These are phyloP conservation scores for Perognathus longimembris DNA, from an alignment of 2,113 vertebrate species.

Conservation along the genomic window DNA sequence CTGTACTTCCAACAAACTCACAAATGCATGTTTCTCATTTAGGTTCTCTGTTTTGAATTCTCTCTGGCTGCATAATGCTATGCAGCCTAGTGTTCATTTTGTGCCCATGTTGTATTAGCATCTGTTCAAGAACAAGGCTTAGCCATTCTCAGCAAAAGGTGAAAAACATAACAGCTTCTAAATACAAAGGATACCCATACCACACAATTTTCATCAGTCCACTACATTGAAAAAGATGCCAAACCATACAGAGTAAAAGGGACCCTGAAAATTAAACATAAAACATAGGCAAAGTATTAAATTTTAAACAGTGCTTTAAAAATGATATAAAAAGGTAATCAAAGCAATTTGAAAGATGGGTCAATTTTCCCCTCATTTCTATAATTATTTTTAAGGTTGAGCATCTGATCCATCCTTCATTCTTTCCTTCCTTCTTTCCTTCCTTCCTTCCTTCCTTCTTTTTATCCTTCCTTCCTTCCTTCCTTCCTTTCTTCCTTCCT, in stretches of 20 bases:
- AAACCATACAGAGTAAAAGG: background rate
- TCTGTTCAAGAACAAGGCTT: background rate
- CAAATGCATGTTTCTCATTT: background rate
- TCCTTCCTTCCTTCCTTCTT: too few relatives aligned
- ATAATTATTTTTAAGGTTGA: background rate
- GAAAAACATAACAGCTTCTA: background rate
- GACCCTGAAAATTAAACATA: background rate
- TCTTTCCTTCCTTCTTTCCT: background rate
- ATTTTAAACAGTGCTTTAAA: background rate
- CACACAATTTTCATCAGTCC: background rate
- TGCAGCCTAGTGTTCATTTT: background rate
- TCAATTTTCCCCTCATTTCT: background rate
- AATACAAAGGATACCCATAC: background rate
- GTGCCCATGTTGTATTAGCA: background rate
- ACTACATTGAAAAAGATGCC: background rate
- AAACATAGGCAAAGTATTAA: background rate
- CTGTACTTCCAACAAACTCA: background rate
- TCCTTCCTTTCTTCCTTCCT: background rate
- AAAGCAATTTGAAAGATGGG: background rate
- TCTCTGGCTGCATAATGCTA: background rate
- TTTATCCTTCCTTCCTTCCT: background rate
- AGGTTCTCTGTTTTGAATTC: slow-evolving; percentile 1
- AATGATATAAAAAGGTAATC: background rate
- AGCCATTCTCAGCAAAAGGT: background rate
- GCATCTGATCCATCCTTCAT: background rate